phyloP scores from a whole-genome alignment of 2,113 vertebrate genomes.

The Cathartes aura region DNA sequence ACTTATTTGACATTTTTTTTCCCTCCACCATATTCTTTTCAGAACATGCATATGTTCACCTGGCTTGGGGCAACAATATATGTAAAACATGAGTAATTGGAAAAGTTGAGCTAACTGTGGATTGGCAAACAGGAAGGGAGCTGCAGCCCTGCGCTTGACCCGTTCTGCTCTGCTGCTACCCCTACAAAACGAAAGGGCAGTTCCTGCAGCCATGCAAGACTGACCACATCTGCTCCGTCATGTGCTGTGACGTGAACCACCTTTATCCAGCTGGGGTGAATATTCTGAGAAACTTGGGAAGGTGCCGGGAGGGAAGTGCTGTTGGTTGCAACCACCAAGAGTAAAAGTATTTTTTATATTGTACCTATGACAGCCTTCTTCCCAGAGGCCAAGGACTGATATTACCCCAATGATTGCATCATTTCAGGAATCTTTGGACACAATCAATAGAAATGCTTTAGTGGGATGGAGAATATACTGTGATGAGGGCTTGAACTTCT shows the following conservation, averaged over 20 bases:
- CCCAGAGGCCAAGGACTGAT: background rate
- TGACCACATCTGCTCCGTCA: background rate
- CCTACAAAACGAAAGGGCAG: background rate
- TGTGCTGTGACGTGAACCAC: rapidly evolving
- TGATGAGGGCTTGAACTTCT: background rate
- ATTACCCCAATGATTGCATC: background rate
- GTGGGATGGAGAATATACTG: background rate
- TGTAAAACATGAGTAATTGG: background rate
- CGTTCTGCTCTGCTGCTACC: background rate
- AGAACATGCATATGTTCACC: background rate
- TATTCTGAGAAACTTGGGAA: background rate
- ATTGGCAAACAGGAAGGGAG: background rate
- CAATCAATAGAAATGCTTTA: background rate
- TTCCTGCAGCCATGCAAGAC: background rate
- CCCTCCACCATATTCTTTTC: background rate
- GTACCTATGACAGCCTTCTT: background rate
- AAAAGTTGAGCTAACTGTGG: background rate
- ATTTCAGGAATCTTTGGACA: background rate
- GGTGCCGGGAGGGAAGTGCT: background rate
- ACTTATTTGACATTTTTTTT: background rate
- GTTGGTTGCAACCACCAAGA: background rate
- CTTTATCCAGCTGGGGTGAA: background rate
- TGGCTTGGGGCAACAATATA: background rate
- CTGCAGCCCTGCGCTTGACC: background rate
- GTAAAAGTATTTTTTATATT: background rate